These are phyloP conservation scores for Bactericera cockerelli DNA, from an alignment of 1,140 invertebrate genomes.

Conservation along the genomic window DNA sequence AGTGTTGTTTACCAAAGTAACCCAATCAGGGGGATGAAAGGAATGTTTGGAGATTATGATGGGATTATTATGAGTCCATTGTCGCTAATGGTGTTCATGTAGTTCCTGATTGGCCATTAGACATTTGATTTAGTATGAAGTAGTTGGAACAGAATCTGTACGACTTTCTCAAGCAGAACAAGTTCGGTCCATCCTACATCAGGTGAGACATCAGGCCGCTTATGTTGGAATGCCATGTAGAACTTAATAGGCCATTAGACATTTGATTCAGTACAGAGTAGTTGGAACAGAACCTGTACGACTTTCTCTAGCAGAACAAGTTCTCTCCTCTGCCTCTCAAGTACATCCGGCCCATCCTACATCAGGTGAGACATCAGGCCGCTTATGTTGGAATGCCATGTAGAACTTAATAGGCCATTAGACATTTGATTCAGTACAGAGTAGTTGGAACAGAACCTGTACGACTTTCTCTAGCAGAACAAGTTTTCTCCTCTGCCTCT, in stretches of 20 bases:
- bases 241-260: too few relatives aligned
- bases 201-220: too few relatives aligned
- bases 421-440: constrained; percentile 99
- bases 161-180: constrained; percentile 99
- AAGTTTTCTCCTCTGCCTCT: constrained; percentile 96
- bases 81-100: too few relatives aligned
- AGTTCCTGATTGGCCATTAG: too few relatives aligned
- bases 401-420: too few relatives aligned
- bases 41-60: too few relatives aligned
- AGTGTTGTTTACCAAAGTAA: too few relatives aligned
- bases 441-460: constrained; percentile 99
- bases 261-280: constrained; percentile 99
- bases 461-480: constrained; percentile 99
- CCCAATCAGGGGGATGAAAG: too few relatives aligned
- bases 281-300: constrained; percentile 99
- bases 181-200: constrained; percentile 98
- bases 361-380: constrained; percentile 91
- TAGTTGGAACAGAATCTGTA: constrained; percentile 99
- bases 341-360: constrained; percentile 94
- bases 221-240: too few relatives aligned
- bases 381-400: too few relatives aligned
- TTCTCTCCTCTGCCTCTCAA: constrained; percentile 95
- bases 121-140: constrained; percentile 98
- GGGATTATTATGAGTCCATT: too few relatives aligned
- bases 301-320: constrained; percentile 99